Percentiles rank a stretch among this genome's conserved stretches.
phyloP scores from a whole-genome alignment of 2,888 invertebrate species.

The Diplolepis rosae region DNA sequence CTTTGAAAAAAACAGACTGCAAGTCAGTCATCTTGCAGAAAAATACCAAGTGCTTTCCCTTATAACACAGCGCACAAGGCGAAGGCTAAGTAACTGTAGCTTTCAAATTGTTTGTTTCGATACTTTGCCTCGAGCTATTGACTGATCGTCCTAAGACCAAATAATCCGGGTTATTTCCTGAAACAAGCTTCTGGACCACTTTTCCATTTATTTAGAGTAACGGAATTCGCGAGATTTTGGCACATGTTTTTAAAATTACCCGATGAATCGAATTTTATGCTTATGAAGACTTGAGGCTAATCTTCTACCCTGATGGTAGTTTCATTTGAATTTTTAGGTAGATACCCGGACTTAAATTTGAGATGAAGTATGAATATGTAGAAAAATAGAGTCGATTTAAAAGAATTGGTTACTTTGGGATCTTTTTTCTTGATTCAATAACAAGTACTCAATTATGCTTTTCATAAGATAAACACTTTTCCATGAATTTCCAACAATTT shows the following conservation, averaged over 20 bases:
- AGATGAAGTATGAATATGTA: neutral
- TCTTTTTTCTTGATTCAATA: too few relatives aligned
- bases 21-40: constrained; percentile 64
- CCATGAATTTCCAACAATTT: too few relatives aligned
- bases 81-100: constrained; percentile 24
- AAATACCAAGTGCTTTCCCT: constrained; percentile 70
- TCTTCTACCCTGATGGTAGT: neutral
- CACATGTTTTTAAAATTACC: constrained; percentile 16
- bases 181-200: constrained; percentile 47
- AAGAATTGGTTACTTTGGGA: neutral
- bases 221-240: constrained; percentile 22
- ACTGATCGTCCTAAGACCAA: constrained; percentile 24
- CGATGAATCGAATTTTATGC: constrained; percentile 3
- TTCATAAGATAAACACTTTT: too few relatives aligned
- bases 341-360: neutral
- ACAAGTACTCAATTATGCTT: too few relatives aligned
- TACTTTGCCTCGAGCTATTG: constrained; percentile 13
- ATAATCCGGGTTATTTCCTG: constrained; percentile 11
- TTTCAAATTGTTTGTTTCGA: constrained; percentile 26
- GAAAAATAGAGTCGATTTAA: neutral
- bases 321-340: neutral
- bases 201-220: constrained; percentile 41
- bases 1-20: constrained; percentile 67
- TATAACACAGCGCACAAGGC: constrained; percentile 59
- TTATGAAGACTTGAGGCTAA: neutral